These are phyloP conservation scores for Euzetes globulus DNA, from an alignment of 2,888 invertebrate species.

Conservation along the genomic window DNA sequence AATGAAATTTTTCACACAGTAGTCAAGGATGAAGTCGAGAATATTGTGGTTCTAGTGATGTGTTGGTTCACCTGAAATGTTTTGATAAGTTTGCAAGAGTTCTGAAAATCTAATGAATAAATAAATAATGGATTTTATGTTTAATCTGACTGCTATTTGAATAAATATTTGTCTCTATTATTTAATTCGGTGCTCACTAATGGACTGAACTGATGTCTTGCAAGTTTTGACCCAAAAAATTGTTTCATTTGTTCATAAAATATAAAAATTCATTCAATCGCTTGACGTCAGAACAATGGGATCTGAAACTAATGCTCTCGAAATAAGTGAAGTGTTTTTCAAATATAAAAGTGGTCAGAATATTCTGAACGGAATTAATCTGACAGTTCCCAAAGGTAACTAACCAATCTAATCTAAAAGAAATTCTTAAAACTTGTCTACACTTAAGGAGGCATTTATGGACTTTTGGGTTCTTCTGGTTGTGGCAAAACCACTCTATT, in stretches of 20 bases:
- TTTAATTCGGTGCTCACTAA: too few relatives aligned
- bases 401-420: too few relatives aligned
- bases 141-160: too few relatives aligned
- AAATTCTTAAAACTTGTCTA: too few relatives aligned
- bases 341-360: slow-evolving; percentile 19
- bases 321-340: background rate
- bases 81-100: background rate
- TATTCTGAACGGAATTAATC: slow-evolving; percentile 28
- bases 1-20: background rate
- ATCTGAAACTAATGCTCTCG: background rate
- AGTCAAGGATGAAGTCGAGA: background rate
- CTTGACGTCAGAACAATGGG: background rate
- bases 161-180: too few relatives aligned
- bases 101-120: background rate
- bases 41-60: background rate
- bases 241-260: too few relatives aligned
- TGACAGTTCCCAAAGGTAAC: slow-evolving; percentile 31
- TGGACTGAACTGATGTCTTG: too few relatives aligned
- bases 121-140: too few relatives aligned
- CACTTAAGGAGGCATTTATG: too few relatives aligned
- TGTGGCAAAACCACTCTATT: slow-evolving; percentile 88
- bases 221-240: background rate
- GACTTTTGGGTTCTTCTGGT: slow-evolving; percentile 81
- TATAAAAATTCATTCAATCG: background rate
- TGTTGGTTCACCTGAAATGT: background rate